Conservation (phyloP, 2,113 vertebrate genomes). For the Ursus arctos region DNA sequence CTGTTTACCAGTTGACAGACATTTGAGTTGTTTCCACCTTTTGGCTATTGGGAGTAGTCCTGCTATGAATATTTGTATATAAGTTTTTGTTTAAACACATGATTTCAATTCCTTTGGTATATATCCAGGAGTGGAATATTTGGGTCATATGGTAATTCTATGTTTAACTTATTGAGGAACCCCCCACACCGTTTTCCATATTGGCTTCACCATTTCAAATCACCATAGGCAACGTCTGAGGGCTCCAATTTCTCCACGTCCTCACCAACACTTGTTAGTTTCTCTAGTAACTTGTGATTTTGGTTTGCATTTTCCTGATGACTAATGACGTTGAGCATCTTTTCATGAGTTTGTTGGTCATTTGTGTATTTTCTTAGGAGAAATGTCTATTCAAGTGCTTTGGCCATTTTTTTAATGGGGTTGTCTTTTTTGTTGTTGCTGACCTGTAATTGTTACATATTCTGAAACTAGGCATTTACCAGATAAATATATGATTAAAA, state of each 20-base stretch:
- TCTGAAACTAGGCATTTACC: neutral
- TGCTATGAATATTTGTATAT: neutral
- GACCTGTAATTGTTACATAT: neutral
- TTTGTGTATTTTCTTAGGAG: neutral
- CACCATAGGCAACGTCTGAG: no score
- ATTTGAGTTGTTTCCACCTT: neutral
- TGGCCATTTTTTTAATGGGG: neutral
- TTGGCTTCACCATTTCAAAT: neutral
- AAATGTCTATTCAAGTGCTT: neutral
- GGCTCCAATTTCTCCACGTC: neutral
- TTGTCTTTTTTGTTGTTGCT: neutral
- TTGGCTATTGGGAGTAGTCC: neutral
- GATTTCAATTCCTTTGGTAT: neutral
- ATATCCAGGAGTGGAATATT: neutral
- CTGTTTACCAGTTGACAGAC: neutral
- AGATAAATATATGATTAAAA: neutral
- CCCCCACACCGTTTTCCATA: neutral
- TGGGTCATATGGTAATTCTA: neutral
- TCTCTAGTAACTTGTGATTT: neutral
- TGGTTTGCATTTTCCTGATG: neutral
- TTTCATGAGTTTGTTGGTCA: neutral
- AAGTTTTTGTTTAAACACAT: neutral
- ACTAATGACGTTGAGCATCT: neutral
- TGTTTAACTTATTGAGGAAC: neutral
- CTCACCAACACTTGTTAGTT: neutral